Evolutionary conservation across 1,140 invertebrate genomes (phyloP).

Genomic region (Aradophagus sp.): DNA sequence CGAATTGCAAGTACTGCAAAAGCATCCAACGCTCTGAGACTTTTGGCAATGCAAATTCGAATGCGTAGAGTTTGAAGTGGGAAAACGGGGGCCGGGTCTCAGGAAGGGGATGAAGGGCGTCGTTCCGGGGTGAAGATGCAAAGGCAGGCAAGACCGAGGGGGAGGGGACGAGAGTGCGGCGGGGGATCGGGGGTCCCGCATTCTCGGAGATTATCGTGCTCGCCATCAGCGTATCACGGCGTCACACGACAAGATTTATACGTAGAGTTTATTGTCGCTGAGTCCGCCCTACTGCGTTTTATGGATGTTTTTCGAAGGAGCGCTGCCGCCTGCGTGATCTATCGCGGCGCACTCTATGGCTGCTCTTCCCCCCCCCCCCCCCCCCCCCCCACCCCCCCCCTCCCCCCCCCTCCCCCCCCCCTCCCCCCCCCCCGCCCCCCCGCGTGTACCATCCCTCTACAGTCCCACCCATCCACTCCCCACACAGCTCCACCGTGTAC

Average conservation of each 20-base stretch:
- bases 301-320: constrained; percentile 76
- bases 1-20: too few species aligned
- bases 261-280: constrained; percentile 76
- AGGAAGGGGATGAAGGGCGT: constrained; percentile 51
- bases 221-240: constrained; percentile 76
- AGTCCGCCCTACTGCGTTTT: constrained; percentile 76
- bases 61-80: too few species aligned
- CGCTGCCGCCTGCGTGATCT: constrained; percentile 67
- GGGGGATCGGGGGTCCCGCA: constrained; percentile 66
- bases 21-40: too few species aligned
- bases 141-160: constrained; percentile 31
- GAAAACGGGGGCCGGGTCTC: constrained; percentile 27
- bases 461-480: too few species aligned
- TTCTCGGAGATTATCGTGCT: constrained; percentile 76
- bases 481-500: too few species aligned
- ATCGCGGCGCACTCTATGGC: constrained; percentile 1
- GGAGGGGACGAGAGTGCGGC: constrained; percentile 43
- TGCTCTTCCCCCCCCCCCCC: too few species aligned
- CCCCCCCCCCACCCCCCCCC: too few species aligned
- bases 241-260: constrained; percentile 76
- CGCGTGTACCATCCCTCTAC: too few species aligned
- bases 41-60: too few species aligned
- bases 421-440: too few species aligned
- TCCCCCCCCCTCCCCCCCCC: too few species aligned
- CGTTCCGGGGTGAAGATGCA: constrained; percentile 40